Evolutionary conservation across 1,140 invertebrate species (phyloP).

Genomic region (Drosophila mayri): DNA sequence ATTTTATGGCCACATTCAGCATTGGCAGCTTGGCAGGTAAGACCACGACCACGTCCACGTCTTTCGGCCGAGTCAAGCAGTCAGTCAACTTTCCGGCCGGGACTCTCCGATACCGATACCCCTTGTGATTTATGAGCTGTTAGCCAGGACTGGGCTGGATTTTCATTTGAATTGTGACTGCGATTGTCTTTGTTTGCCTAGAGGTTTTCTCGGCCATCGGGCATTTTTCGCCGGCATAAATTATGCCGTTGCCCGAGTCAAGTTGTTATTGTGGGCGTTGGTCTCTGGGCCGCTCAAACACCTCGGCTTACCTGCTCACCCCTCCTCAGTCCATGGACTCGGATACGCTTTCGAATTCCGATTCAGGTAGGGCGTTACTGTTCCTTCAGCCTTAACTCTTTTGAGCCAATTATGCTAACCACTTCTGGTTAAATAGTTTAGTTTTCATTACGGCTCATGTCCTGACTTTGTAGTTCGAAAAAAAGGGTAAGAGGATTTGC

Average conservation of each 20-base stretch:
- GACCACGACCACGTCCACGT: background rate
- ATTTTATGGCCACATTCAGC: conserved; percentile 57
- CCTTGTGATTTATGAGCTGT: conserved; percentile 74
- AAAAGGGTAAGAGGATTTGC: conserved; percentile 28
- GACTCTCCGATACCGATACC: conserved; percentile 17
- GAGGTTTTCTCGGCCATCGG: conserved; percentile 47
- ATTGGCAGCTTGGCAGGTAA: conserved; percentile 37
- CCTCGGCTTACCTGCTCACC: conserved; percentile 31
- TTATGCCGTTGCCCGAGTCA: conserved; percentile 74
- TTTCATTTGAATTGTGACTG: conserved; percentile 74
- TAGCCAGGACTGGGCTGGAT: conserved; percentile 53
- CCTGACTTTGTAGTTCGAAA: conserved; percentile 66
- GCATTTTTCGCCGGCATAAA: conserved; percentile 66
- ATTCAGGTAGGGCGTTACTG: conserved; percentile 48
- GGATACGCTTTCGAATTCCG: conserved; percentile 11
- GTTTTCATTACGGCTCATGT: conserved; percentile 46
- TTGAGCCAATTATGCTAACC: conserved; percentile 72
- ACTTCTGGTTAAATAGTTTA: conserved; percentile 76
- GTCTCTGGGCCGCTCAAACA: conserved; percentile 29
- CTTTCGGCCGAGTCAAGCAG: conserved; percentile 64
- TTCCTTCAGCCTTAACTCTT: conserved; percentile 70
- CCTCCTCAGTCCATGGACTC: background rate
- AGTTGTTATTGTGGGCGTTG: conserved; percentile 82
- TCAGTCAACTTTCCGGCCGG: conserved; percentile 68
- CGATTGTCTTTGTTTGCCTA: conserved; percentile 49